Base-by-base conservation (phyloP, 2,888 invertebrate species). In the Kuschelorhynchus macadamiae region DNA sequence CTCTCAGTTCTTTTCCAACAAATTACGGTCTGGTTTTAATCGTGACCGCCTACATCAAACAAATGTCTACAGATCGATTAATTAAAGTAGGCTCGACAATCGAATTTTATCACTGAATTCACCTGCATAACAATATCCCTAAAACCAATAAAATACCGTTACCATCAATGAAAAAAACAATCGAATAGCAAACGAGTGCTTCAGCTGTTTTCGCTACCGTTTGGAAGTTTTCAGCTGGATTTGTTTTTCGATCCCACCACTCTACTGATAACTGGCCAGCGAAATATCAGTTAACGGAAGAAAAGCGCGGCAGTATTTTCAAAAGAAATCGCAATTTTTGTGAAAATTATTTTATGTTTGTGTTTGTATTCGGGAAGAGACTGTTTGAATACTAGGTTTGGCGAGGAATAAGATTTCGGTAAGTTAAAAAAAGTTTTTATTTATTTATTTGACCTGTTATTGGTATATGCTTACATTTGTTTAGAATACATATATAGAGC, bases 141-240 rank as follows among this genome's bases (percentile, higher is more conserved):
- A 47, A 63, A 63, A 21, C 63, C 46, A 63, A 63, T 63, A 63
- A 63, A 53, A 55, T 47, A 47, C 63, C 53, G 63, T 55, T 55
- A 62, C 36, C 47, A 41, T 21, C 2, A 17, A 46, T 46, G 47
- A 42, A 55, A 56, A 53, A 55, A 33, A 55, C 36, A 53, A 53
- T 63, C 36, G 46, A 39, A 44, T 42, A 32, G 7, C 16, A 25
- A 42, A 18, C 21, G 17, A 52, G 36, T 25, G 7, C 7, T 62
- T 62, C 52, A 62, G 44, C 32, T 52, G 44, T 62, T 63, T 55
- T 36, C 63, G 55, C 55, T 25, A 46, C 55, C 39, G 47, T 63
- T 63, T 39, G 33, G 52, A 32, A 41, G 50, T 52, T 50, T 61
- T 50, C 50, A 32, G 33, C 18, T 33, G 33, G 9, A 7, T 42